Conservation (phyloP, 2,113 vertebrate species). For the Ammodytes dubius region DNA sequence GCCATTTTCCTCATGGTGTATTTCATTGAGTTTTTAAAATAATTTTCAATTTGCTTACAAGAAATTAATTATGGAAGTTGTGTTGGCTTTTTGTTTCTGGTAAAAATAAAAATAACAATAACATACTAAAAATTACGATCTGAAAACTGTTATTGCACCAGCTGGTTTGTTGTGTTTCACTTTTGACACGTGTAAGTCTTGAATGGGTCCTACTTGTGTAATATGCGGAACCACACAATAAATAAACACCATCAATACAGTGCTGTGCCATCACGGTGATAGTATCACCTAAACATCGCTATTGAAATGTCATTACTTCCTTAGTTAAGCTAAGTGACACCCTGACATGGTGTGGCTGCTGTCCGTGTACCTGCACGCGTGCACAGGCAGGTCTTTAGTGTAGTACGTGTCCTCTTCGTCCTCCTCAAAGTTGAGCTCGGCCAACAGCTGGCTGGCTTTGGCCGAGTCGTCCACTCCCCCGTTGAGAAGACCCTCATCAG, state of each 20-base stretch:
- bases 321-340: neutral
- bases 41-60: neutral
- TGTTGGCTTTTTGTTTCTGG: neutral
- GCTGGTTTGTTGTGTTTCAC: neutral
- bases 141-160: neutral
- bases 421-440: constrained; percentile 97
- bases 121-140: neutral
- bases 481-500: constrained; percentile 94
- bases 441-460: constrained; percentile 95
- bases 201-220: neutral
- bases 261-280: neutral
- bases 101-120: neutral
- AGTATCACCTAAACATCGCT: neutral
- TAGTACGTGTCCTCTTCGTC: constrained; percentile 98
- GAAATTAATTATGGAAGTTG: neutral
- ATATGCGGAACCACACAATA: neutral
- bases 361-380: constrained; percentile 94
- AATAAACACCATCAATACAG: neutral
- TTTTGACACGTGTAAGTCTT: neutral
- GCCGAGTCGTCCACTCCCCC: constrained; percentile 90
- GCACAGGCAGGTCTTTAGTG: constrained; percentile 96
- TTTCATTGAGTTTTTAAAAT: neutral
- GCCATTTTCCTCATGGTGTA: neutral
- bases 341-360: constrained; percentile 1
- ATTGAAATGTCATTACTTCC: neutral